These are phyloP conservation scores for Anguilla obscura DNA, from an alignment of 2,797 vertebrate genomes.

Conservation along the genomic window DNA sequence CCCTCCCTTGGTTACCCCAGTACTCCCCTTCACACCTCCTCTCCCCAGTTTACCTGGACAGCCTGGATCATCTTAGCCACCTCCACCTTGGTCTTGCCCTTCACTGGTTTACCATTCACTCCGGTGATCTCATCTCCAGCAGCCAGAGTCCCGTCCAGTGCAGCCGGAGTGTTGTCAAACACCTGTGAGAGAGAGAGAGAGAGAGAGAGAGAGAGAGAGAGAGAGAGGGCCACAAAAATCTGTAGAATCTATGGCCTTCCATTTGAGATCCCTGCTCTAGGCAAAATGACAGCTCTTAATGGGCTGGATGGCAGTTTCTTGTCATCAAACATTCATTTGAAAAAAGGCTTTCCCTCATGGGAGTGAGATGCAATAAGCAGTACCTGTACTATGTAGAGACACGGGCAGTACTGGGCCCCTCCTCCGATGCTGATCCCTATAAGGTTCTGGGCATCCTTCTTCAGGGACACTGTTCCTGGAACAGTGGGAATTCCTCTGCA, in stretches of 20 bases:
- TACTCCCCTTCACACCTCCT: background rate
- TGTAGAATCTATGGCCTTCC: background rate
- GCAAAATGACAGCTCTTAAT: background rate
- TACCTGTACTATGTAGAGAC: conserved; percentile 98
- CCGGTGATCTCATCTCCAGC: conserved; percentile 97
- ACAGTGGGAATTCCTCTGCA: conserved; percentile 93
- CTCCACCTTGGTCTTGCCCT: conserved; percentile 97
- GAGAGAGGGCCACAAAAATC: background rate
- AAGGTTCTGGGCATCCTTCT: conserved; percentile 93
- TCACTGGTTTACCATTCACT: conserved; percentile 92
- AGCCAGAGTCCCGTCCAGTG: conserved; percentile 87
- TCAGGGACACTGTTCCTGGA: conserved; percentile 89
- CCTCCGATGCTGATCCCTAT: conserved; percentile 98
- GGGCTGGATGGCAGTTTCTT: background rate
- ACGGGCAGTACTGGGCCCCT: conserved; percentile 95
- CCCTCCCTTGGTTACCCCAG: background rate
- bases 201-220: background rate
- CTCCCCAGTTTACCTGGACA: conserved; percentile 79
- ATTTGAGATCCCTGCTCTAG: background rate
- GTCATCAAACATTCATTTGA: background rate
- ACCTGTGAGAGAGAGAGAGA: conserved; percentile 69
- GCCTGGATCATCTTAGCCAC: conserved; percentile 99
- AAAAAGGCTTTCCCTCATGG: background rate
- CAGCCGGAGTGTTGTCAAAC: conserved; percentile 95
- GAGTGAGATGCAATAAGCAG: background rate